Base-by-base conservation (phyloP, 2,797 vertebrate genomes). In the Sorex maritimensis region DNA sequence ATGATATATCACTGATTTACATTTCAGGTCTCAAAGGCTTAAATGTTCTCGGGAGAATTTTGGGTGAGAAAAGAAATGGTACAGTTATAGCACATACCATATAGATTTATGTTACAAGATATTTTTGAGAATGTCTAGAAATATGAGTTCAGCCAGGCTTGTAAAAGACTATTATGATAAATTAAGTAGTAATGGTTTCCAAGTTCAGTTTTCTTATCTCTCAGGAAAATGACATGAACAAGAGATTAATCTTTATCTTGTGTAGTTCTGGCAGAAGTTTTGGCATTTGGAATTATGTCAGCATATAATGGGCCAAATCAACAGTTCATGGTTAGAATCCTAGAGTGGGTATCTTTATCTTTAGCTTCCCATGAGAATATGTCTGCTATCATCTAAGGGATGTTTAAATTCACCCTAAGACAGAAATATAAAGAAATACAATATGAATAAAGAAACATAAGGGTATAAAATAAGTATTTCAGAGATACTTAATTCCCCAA, bases 81-180 rank as follows among this genome's bases (percentile, higher is more conserved):
- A 55, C 3, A 73, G 52, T 81, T 78, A 80, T 4, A 86, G 24
- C 1, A 79, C 72, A 90, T 93, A 81, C 52, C 67, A 75, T 85
- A 88, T 90, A 71, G 44, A 19, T 86, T 30, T 94, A 88, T 19
- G 85, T 86, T 90, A 72, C 28, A 86, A 93, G 72, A 82, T 88
- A 88, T 92, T 88, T 92, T 86, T 15, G 23, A 88, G 63, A 8
- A 82, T 1, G 11, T 63, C 24, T 78, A 82, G 17, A 93, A 91
- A 86, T 89, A 34, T 24, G 19, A 92, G 28, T 9, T 87, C 46
- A 77, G 46, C 24, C 11, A 2, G 34, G 23, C 26, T 92, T 49
- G 85, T 92, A 74, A 0, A 86, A 58, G 21, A 34, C 81, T 84
- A 84, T 81, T 49, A 86, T 38, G 34, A 63, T 52, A 67, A 21